Evolutionary conservation across 2,797 vertebrate species (phyloP), one percentile per base, ranked within the genome.

Genomic region (Falco naumanni): DNA sequence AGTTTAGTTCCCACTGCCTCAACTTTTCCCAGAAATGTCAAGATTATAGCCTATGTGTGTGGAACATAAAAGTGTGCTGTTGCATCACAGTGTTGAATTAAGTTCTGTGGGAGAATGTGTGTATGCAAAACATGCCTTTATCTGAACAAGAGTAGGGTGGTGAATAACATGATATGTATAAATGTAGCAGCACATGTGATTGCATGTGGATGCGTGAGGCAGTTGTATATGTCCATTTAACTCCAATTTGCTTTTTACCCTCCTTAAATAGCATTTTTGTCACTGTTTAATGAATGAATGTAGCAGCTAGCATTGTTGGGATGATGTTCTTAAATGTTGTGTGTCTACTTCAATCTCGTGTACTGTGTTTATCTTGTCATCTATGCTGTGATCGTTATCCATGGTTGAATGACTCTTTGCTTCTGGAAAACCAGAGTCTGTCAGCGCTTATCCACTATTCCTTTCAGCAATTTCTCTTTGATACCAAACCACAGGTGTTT

Each of bases 251-350:
- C 53, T 78, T 96, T 96, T 65, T 65, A 29, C 33, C 33, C 18
- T 91, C 64, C 72, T 96, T 88, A 94, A 91, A 76, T 53, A 87
- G 22, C 77, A 78, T 69, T 96, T 96, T 93, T 80, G 80, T 94
- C 71, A 91, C 79, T 94, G 59, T 89, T 97, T 90, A 97, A 93
- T 80, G 95, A 97, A 95, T 89, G 75, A 83, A 97, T 76, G 82
- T 87, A 88, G 81, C 82, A 95, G 47, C 71, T 51, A 82, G 21
- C 83, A 72, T 96, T 93, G 84, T 71, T 79, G 80, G 76, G 79
- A 93, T 83, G 76, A 84, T 59, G 50, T 82, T 96, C 97, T 94
- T 95, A 93, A 95, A 97, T 79, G 61, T 64, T 95, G 51, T 7
- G 5, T 85, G 84, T 96, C 92, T 96, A 87, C 68, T 95, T 97